Evolutionary conservation across 1,140 invertebrate species (phyloP), one percentile per base, ranked within the genome.

Genomic region (Aphaenogaster ashmeadi): DNA sequence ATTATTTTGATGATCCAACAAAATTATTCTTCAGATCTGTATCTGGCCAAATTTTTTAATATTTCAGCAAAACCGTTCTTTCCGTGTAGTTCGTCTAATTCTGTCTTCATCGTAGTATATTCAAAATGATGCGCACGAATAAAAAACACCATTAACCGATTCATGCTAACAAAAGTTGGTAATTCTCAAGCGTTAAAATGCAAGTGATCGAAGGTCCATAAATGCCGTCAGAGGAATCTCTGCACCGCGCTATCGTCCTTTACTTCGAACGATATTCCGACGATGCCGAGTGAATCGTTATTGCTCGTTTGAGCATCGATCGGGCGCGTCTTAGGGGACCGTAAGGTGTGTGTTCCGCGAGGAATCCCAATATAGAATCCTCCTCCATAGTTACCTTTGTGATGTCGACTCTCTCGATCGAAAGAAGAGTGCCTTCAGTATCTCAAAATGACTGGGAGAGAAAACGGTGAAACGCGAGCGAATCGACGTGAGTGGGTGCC

Each of bases 311-410:
- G 33, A 62, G 41, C 27, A 89, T 89, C 84, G 89, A 90, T 77
- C 47, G 72, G 8, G 52, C 50, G 64, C 15, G 18, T 36, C 67
- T 74, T 36, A 13, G 36, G 38, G 58, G 44, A 47, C 66, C 69
- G 74, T 90, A 84, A 69, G 6, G 86, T 38, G 41, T 38, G 41
- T 44, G 67, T 56, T 50, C 77, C 66, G 60, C 62, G 77, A 88
- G 62, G 80, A 89, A 88, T 91, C 78, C 58, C 83, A 84, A 91
- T 87, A 87, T 87, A 74, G 2, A 69, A 69, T 69, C n/a, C 38
- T 83, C 67, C 67, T 62, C 54, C 13, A 7, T 21, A 69, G 21
- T 54, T n/a, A 44, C 38, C 66, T 36, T n/a, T 72, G 27, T 62
- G 62, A 77, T 90, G 88, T 90, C 85, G 21, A 50, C n/a, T 47